Evolutionary conservation across 2,888 invertebrate species (phyloP).

Genomic region (Nowickia ferox): DNA sequence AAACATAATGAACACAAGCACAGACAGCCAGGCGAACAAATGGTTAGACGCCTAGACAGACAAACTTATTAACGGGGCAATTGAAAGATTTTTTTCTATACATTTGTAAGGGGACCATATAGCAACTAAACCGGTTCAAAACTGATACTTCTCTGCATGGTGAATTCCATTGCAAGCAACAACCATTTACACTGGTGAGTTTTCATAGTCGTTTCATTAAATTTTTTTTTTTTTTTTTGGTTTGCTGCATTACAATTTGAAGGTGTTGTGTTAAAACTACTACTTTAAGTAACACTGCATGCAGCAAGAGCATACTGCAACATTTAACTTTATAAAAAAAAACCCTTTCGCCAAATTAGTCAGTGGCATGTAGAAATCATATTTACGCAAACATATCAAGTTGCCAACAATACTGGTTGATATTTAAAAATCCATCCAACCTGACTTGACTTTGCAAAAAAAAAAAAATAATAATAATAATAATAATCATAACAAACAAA

Average conservation of each 20-base stretch:
- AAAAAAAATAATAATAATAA: conserved; percentile 13
- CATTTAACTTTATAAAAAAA: conserved; percentile 16
- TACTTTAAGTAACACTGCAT: background rate
- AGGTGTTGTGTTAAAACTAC: conserved; percentile 49
- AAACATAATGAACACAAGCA: conserved; percentile 18
- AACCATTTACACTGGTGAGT: background rate
- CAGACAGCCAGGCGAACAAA: conserved; percentile 7
- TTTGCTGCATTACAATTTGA: conserved; percentile 38
- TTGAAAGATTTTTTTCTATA: background rate
- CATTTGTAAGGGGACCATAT: conserved; percentile 55
- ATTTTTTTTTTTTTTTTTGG: background rate
- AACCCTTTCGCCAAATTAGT: conserved; percentile 63
- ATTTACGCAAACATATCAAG: conserved; percentile 54
- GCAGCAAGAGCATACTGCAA: conserved; percentile 39
- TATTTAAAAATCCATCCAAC: conserved; percentile 59
- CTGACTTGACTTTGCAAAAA: conserved; percentile 61
- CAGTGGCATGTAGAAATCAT: conserved; percentile 37
- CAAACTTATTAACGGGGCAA: conserved; percentile 37
- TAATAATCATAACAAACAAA: no score
- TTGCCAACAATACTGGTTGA: conserved; percentile 49
- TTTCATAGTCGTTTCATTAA: background rate
- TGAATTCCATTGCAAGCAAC: conserved; percentile 5
- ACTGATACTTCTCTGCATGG: conserved; percentile 10
- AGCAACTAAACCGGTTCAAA: conserved; percentile 64
- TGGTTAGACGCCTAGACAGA: conserved; percentile 6